A percentile compares a stretch with the other conserved stretches of the same genome.
phyloP scores from a whole-genome alignment of 92 coral and sea anemone genomes.

The Epizoanthus ramosus region DNA sequence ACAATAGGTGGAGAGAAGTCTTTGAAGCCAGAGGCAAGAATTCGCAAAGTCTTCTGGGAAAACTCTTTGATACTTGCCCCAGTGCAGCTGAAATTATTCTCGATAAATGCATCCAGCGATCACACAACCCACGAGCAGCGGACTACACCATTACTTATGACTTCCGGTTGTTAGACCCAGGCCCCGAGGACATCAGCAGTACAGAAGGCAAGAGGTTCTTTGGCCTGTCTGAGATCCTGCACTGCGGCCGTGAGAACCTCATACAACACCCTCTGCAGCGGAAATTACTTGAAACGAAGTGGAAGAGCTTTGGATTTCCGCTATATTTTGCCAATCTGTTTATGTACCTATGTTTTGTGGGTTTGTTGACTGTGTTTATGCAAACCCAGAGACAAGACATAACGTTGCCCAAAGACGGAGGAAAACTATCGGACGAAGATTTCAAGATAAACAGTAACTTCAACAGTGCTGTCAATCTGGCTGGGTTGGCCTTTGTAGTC shows the following conservation, averaged over 20 bases:
- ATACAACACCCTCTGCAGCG: slow-evolving; percentile 71
- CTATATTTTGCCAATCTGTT: slow-evolving; percentile 64
- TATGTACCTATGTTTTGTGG: slow-evolving; percentile 53
- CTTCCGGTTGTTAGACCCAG: slow-evolving; percentile 86
- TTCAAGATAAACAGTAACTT: slow-evolving; percentile 10
- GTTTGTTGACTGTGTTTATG: slow-evolving; percentile 63
- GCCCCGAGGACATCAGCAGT: slow-evolving; percentile 61
- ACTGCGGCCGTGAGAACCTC: slow-evolving; percentile 60
- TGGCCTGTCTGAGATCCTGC: slow-evolving; percentile 64
- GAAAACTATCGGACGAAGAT: neutral
- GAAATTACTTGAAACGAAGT: slow-evolving; percentile 67
- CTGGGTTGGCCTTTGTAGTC: slow-evolving; percentile 51
- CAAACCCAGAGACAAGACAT: slow-evolving; percentile 51
- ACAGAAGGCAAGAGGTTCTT: slow-evolving; percentile 58
- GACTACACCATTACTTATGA: slow-evolving; percentile 68
- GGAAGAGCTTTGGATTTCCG: slow-evolving; percentile 73
- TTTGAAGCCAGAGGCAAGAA: slow-evolving; percentile 16
- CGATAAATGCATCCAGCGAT: slow-evolving; percentile 74
- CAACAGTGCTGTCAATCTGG: slow-evolving; percentile 33
- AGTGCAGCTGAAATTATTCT: slow-evolving; percentile 71
- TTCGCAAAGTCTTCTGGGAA: slow-evolving; percentile 54
- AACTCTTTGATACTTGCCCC: slow-evolving; percentile 71
- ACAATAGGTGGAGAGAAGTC: slow-evolving; percentile 38
- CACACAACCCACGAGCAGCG: slow-evolving; percentile 41
- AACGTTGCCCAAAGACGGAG: neutral